These are phyloP conservation scores for Euthynnus affinis DNA, from an alignment of 2,797 vertebrate genomes.

Conservation along the genomic window DNA sequence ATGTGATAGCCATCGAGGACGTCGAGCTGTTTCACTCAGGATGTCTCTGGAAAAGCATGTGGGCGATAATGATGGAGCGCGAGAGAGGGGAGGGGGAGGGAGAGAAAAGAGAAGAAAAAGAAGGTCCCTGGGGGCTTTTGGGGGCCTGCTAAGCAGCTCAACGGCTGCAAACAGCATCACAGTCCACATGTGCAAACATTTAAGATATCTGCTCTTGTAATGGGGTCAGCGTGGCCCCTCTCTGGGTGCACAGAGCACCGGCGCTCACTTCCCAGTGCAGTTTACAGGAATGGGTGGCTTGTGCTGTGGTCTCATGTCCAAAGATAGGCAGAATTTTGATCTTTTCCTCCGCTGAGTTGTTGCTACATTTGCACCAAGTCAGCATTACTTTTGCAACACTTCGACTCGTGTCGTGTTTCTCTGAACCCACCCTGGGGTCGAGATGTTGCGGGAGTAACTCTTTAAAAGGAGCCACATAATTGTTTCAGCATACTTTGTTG, in stretches of 20 bases:
- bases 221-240: constrained; percentile 80
- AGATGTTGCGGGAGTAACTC: constrained; percentile 10
- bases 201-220: constrained; percentile 83
- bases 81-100: constrained; percentile 44
- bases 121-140: constrained; percentile 77
- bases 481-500: constrained; percentile 29
- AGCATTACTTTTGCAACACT: constrained; percentile 8
- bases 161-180: constrained; percentile 81
- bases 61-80: constrained; percentile 84
- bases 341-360: background rate
- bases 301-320: constrained; percentile 43
- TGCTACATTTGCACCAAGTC: background rate
- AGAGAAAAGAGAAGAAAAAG: constrained; percentile 62
- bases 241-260: constrained; percentile 65
- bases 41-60: constrained; percentile 85
- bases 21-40: constrained; percentile 78
- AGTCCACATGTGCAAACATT: constrained; percentile 87
- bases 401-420: background rate
- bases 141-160: constrained; percentile 80
- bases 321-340: constrained; percentile 40
- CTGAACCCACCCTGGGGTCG: background rate
- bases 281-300: constrained; percentile 65
- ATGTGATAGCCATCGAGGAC: constrained; percentile 83
- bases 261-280: constrained; percentile 63
- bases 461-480: constrained; percentile 21